phyloP scores from a whole-genome alignment of 30 jellyfish, hydroid and myxozoan species.

The Turritopsis rubra region DNA sequence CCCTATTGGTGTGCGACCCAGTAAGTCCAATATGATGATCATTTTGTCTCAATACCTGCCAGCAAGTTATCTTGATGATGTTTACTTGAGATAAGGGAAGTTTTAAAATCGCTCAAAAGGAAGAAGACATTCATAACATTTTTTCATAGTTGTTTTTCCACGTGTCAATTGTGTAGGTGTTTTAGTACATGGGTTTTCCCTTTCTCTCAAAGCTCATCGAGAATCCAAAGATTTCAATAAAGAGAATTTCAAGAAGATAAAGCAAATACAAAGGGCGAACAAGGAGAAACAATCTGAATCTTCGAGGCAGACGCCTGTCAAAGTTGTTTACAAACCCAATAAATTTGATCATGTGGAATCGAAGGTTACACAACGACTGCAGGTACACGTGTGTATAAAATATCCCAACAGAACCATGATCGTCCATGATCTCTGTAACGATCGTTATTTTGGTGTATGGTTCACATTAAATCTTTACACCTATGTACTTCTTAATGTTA shows the following conservation, averaged over 20 bases:
- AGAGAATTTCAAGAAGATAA: conserved; percentile 77
- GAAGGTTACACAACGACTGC: conserved; percentile 66
- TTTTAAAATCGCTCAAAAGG: not conserved
- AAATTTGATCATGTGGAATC: conserved; percentile 88
- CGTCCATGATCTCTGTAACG: too few relatives aligned
- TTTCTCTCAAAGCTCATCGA: conserved; percentile 39
- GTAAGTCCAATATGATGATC: conserved; percentile 36
- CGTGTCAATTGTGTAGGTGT: too few relatives aligned
- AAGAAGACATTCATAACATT: too few relatives aligned
- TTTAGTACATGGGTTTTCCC: not conserved
- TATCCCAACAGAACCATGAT: not conserved
- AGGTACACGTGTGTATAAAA: conserved; percentile 34
- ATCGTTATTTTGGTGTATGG: too few relatives aligned
- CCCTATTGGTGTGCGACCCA: conserved; percentile 69
- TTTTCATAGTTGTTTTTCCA: too few relatives aligned
- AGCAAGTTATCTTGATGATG: not conserved
- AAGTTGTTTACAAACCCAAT: conserved; percentile 87
- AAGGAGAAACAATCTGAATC: conserved; percentile 50
- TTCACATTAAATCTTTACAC: too few relatives aligned
- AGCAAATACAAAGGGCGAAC: conserved; percentile 75
- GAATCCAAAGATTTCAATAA: conserved; percentile 67
- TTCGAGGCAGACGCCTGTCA: conserved; percentile 73
- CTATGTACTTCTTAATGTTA: too few relatives aligned
- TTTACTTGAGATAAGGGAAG: not conserved
- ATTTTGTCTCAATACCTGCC: not conserved